phyloP scores from a whole-genome alignment of 1,140 invertebrate genomes.

The Zelostemma sp. region DNA sequence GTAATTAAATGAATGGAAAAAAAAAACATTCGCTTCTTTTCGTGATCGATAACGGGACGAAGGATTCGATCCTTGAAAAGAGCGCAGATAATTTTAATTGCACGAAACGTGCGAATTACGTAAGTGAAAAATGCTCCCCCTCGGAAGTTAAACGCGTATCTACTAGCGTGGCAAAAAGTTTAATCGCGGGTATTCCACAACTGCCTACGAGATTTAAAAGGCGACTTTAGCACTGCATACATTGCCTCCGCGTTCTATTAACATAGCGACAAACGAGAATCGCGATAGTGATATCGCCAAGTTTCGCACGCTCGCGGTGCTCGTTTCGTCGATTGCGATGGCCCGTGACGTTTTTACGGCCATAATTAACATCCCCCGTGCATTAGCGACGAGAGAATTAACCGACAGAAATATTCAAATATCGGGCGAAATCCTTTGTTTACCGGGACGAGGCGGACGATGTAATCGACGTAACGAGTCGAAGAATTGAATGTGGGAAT shows the following conservation, averaged over 20 bases:
- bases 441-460: no score
- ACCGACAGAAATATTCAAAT: constrained; percentile 12
- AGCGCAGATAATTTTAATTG: constrained; percentile 21
- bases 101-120: constrained; percentile 5
- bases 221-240: constrained; percentile 34
- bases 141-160: constrained; percentile 8
- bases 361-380: constrained; percentile 28
- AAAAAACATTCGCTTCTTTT: no score
- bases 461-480: constrained; percentile 14
- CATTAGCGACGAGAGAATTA: constrained; percentile 20
- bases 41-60: constrained; percentile 13
- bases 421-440: constrained; percentile 13
- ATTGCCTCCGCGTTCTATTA: constrained; percentile 30
- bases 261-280: constrained; percentile 43
- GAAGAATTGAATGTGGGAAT: background rate
- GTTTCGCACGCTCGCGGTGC: constrained; percentile 32
- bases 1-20: background rate
- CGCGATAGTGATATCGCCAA: constrained; percentile 30
- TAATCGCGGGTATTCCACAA: constrained; percentile 28
- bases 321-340: constrained; percentile 34
- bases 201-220: constrained; percentile 32
- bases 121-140: background rate
- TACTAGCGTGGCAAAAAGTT: constrained; percentile 27
- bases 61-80: no score
- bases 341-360: constrained; percentile 33